phyloP scores from a whole-genome alignment of 2,888 invertebrate genomes.

The Epinotia brunnichana region DNA sequence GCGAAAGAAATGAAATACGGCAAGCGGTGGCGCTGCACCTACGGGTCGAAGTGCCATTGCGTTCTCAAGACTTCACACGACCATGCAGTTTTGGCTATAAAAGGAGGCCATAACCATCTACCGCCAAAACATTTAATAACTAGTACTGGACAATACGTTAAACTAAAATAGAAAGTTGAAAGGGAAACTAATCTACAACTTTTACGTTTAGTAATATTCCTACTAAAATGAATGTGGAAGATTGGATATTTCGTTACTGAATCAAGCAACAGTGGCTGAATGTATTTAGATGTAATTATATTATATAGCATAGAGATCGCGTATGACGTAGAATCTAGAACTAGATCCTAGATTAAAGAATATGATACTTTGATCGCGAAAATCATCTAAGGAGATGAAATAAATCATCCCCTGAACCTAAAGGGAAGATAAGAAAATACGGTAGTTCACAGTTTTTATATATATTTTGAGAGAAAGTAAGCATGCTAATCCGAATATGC shows the following conservation, averaged over 20 bases:
- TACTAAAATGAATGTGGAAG: background rate
- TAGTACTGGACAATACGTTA: conserved; percentile 12
- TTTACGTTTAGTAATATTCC: background rate
- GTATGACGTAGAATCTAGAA: no score
- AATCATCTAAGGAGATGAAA: no score
- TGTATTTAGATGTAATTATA: background rate
- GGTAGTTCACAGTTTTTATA: no score
- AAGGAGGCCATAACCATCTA: background rate
- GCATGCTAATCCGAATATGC: background rate
- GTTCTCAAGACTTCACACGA: conserved; percentile 13
- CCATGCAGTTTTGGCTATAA: background rate
- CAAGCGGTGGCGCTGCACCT: conserved; percentile 14
- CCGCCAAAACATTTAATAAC: conserved; percentile 15
- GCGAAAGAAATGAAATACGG: conserved; percentile 1
- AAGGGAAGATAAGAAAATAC: no score
- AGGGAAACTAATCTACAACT: background rate
- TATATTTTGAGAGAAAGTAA: background rate
- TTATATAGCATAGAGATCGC: no score
- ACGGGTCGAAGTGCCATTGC: background rate
- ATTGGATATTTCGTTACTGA: background rate
- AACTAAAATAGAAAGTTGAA: background rate
- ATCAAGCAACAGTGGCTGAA: background rate
- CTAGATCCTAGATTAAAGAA: no score
- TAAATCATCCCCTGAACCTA: no score
- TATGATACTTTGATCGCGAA: no score